Percentiles rank a stretch among this genome's conserved stretches.
Conservation (phyloP, 1,140 invertebrate species). For the Rhopalosiphum padi region DNA sequence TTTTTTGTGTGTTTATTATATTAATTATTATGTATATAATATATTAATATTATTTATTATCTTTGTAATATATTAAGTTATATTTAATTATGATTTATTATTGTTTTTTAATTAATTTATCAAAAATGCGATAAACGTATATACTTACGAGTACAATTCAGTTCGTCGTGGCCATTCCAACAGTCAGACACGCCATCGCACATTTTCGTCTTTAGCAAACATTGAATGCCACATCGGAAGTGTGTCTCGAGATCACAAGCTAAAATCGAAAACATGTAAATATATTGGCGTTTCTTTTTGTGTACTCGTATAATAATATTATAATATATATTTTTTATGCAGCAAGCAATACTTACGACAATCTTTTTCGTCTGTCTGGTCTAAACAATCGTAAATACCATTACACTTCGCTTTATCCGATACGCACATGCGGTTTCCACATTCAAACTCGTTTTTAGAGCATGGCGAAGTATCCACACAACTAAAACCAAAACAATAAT, state of each 20-base stretch:
- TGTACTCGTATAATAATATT: too few species aligned
- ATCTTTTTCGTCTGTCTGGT: constrained; percentile 79
- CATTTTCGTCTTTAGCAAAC: constrained; percentile 71
- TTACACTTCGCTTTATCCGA: constrained; percentile 73
- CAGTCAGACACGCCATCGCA: constrained; percentile 81
- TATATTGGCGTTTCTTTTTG: background rate
- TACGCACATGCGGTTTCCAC: constrained; percentile 76
- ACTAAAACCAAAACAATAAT: constrained; percentile 60
- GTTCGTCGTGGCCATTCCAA: constrained; percentile 81
- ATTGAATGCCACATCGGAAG: constrained; percentile 80
- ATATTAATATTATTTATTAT: constrained; percentile 3
- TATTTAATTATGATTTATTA: background rate
- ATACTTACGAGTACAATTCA: constrained; percentile 76
- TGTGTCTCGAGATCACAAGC: constrained; percentile 74
- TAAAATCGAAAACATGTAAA: constrained; percentile 64
- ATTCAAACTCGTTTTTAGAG: constrained; percentile 72
- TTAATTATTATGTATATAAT: background rate
- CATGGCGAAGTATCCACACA: constrained; percentile 66
- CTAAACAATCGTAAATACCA: constrained; percentile 79
- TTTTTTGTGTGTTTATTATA: background rate
- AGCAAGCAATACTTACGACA: constrained; percentile 70
- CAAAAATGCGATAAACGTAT: background rate
- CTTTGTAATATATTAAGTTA: background rate
- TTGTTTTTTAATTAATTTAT: background rate
- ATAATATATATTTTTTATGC: background rate